phyloP scores from a whole-genome alignment of 2,113 vertebrate species.

The Ammodramus savannarum region DNA sequence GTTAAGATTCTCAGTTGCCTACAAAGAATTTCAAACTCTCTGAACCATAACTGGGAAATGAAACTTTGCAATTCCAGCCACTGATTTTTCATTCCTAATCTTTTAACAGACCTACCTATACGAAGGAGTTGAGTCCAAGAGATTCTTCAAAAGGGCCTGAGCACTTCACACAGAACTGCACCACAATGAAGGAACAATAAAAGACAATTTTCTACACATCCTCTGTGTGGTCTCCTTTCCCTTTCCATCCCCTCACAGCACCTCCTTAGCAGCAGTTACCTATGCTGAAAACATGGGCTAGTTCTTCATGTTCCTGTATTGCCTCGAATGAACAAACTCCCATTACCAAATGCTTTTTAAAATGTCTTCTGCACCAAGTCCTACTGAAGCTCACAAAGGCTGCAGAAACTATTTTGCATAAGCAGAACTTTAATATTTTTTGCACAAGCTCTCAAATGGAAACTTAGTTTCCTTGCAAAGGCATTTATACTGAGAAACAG shows the following conservation, averaged over 20 bases:
- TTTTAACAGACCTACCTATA: slow-evolving; percentile 84
- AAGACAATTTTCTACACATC: neutral
- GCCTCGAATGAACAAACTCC: neutral
- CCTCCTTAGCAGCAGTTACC: neutral
- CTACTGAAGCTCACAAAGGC: neutral
- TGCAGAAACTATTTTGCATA: neutral
- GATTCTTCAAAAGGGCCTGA: slow-evolving; percentile 87
- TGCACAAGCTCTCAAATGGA: neutral
- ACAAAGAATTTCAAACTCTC: neutral
- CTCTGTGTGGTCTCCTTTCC: neutral
- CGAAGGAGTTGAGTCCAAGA: slow-evolving; percentile 89
- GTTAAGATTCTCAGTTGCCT: neutral
- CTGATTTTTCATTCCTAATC: neutral
- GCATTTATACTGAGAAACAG: neutral
- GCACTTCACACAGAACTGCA: neutral
- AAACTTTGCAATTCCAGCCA: neutral
- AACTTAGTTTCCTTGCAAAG: neutral
- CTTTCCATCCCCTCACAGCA: neutral
- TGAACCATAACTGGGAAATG: neutral
- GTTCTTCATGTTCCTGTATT: neutral
- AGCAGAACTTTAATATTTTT: neutral
- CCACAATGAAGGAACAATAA: neutral
- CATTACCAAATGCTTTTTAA: neutral
- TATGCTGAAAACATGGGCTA: neutral
- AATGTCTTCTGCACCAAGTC: neutral